These are phyloP conservation scores for Pangasianodon gigas DNA, from an alignment of 2,113 vertebrate genomes.

Conservation along the genomic window DNA sequence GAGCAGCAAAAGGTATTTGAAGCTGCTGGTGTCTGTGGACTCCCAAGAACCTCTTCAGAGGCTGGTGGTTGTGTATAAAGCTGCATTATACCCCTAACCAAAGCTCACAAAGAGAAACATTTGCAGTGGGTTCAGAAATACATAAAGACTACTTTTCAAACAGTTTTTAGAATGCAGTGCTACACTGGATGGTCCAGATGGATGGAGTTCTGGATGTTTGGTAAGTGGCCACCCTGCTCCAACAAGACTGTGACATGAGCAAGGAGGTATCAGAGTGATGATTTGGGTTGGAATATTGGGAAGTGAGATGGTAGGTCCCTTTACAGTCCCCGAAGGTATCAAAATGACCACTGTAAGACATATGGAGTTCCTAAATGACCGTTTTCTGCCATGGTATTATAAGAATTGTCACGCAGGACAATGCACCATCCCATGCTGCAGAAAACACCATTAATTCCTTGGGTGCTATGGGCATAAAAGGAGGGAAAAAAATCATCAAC, in stretches of 20 bases:
- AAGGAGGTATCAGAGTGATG: background rate
- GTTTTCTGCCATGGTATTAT: too few species aligned
- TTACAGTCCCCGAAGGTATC: slow-evolving; percentile 7
- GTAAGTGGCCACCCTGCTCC: background rate
- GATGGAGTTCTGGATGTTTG: background rate
- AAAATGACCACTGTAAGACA: background rate
- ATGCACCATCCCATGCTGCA: background rate
- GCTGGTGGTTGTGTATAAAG: too few species aligned
- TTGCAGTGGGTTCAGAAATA: too few species aligned
- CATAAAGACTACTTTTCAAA: too few species aligned
- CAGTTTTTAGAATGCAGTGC: too few species aligned
- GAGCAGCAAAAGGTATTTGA: too few species aligned
- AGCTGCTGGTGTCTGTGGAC: too few species aligned
- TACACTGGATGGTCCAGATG: too few species aligned
- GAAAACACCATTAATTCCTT: background rate
- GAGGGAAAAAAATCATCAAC: background rate
- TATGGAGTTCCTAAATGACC: background rate
- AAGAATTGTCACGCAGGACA: too few species aligned
- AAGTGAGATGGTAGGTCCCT: slow-evolving; percentile 3
- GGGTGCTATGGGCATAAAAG: background rate
- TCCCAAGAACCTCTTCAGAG: too few species aligned
- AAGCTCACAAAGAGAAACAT: too few species aligned
- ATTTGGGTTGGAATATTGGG: slow-evolving; percentile 2
- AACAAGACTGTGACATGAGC: background rate
- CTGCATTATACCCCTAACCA: too few species aligned